Evolutionary conservation across 1,140 invertebrate species (phyloP), one percentile per base, ranked within the genome.

Genomic region (Heliconius melpomene): DNA sequence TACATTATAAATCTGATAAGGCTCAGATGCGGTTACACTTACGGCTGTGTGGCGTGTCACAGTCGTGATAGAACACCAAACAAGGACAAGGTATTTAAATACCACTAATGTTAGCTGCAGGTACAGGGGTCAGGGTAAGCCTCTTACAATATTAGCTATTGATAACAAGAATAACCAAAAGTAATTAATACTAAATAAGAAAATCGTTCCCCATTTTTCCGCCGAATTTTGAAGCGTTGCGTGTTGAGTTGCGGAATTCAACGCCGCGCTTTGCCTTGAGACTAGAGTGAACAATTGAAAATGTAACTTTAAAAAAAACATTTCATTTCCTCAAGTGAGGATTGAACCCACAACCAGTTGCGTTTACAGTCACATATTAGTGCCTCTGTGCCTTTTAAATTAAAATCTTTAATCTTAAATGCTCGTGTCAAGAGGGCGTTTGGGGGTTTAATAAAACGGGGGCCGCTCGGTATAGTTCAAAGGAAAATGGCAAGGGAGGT

Each of bases 11-110:
- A 79, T 80, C 80, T 75, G 80, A 74, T 84, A 88, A 91, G 89
- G 89, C 80, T 87, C 86, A 82, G 85, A 87, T 90, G 88, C 86
- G 87, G 85, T 87, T 89, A 87, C 85, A 86, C 83, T 85, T 86
- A 85, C 83, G 84, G 84, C 82, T 82, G 71, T 77, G 29, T 72
- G 23, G 70, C 81, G 86, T 86, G 84, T 81, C 60, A 66, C 13
- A 66, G 60, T 66, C 83, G 82, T 80, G 79, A 84, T 81, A 83
- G 82, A 84, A 79, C 85, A 66, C 86, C 87, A 86, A 88, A 91
- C 86, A 89, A 89, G 88, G 88, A 78, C 87, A 89, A 86, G 85
- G 83, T 81, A 74, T 29, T 80, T 40, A 54, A 80, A 80, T 80
- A 80, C 78, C 78, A 79, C 60, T 52, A 38, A 72, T 40, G 54